phyloP scores from a whole-genome alignment of 2,113 vertebrate species.

The Catharus fuscescens region DNA sequence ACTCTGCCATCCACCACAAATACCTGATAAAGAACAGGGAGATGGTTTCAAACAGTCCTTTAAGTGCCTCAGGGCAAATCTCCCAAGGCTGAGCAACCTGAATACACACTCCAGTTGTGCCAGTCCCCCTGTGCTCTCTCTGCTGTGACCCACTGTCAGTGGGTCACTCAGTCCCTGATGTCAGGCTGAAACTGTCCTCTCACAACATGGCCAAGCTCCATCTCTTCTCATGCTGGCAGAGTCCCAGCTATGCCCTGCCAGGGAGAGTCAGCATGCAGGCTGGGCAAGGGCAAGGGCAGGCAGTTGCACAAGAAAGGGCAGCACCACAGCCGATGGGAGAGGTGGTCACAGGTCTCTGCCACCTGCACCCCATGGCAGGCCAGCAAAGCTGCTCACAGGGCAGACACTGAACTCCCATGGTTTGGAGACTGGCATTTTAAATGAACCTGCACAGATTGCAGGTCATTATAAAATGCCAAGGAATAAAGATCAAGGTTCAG shows the following conservation, averaged over 20 bases:
- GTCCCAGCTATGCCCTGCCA: background rate
- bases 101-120: background rate
- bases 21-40: background rate
- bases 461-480: slow-evolving; percentile 2
- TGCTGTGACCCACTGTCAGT: background rate
- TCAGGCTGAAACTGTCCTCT: background rate
- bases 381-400: background rate
- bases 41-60: background rate
- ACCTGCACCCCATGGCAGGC: background rate
- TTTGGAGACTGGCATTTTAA: slow-evolving; percentile 21
- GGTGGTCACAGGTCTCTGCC: background rate
- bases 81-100: background rate
- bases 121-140: background rate
- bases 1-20: background rate
- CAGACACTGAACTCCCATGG: background rate
- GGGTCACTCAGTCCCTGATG: background rate
- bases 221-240: background rate
- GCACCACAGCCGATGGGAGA: background rate
- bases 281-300: background rate
- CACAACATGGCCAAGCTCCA: background rate
- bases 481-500: background rate
- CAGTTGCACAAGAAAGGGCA: background rate
- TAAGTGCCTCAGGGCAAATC: background rate
- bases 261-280: background rate
- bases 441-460: background rate